Percentiles rank a stretch among this genome's conserved stretches.
phyloP scores from a whole-genome alignment of 2,888 invertebrate genomes.

The Polyommatus iphigenia region DNA sequence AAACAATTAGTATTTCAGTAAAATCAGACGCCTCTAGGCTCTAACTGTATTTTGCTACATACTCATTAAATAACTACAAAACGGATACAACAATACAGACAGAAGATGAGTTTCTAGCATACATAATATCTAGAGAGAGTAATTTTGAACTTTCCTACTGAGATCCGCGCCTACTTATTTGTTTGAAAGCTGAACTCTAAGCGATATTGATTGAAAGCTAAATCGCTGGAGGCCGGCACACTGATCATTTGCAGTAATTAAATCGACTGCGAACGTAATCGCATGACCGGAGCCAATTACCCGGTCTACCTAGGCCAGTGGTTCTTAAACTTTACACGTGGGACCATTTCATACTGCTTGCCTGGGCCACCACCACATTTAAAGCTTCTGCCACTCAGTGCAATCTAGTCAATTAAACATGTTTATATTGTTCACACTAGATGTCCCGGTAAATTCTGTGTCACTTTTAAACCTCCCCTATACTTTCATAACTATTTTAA shows the following conservation, averaged over 20 bases:
- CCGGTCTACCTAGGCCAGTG: slow-evolving; percentile 56
- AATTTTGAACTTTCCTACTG: not conserved
- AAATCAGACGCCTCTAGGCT: too few species aligned
- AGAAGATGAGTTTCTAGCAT: not conserved
- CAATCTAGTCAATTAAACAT: too few species aligned
- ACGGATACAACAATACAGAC: not conserved
- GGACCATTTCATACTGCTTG: not conserved
- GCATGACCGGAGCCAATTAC: slow-evolving; percentile 79
- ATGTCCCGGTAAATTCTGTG: too few species aligned
- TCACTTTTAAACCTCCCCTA: too few species aligned
- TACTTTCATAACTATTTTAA: too few species aligned
- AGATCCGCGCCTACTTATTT: slow-evolving; percentile 41
- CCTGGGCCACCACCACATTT: not conserved
- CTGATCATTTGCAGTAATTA: slow-evolving; percentile 79
- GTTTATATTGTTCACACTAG: too few species aligned
- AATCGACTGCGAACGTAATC: slow-evolving; percentile 77
- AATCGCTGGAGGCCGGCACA: slow-evolving; percentile 75
- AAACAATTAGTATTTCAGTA: not conserved
- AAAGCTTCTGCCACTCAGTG: too few species aligned
- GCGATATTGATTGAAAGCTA: slow-evolving; percentile 77
- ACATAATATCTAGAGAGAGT: not conserved
- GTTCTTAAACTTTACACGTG: not conserved
- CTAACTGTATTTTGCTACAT: too few species aligned
- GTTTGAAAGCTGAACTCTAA: slow-evolving; percentile 58
- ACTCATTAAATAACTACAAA: not conserved